Evolutionary conservation across 1,140 invertebrate genomes (phyloP).

Genomic region (Leptopilina clavipes): DNA sequence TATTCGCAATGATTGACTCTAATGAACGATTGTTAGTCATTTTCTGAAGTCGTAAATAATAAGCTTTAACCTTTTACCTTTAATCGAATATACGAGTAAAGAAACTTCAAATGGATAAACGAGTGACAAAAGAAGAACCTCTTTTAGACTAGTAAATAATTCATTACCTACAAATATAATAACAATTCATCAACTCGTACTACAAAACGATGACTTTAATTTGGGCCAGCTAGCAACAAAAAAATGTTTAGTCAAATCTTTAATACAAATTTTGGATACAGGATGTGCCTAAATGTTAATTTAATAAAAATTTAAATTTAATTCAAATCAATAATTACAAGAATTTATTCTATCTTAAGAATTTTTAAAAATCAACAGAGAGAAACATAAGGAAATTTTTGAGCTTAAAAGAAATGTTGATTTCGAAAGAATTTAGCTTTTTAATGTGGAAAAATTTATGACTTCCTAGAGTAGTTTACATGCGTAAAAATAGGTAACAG

Average conservation of each 20-base stretch:
- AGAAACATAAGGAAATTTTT: not conserved
- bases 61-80: not conserved
- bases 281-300: too few relatives aligned
- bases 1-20: not conserved
- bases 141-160: too few relatives aligned
- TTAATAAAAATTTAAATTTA: too few relatives aligned
- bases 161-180: too few relatives aligned
- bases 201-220: too few relatives aligned
- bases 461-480: not conserved
- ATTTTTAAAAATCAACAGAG: not conserved
- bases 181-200: too few relatives aligned
- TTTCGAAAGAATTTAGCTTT: not conserved
- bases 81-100: not conserved
- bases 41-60: slow-evolving; percentile 10
- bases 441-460: not conserved
- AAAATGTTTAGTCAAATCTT: slow-evolving; percentile 44
- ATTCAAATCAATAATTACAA: too few relatives aligned
- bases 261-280: too few relatives aligned
- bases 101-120: not conserved
- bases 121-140: not conserved
- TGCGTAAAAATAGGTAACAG: not conserved
- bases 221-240: slow-evolving; percentile 17
- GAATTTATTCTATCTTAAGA: too few relatives aligned
- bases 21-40: not conserved
- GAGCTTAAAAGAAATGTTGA: not conserved